Evolutionary conservation across 2,797 vertebrate species (phyloP).

Genomic region (Poeciliopsis turneri): DNA sequence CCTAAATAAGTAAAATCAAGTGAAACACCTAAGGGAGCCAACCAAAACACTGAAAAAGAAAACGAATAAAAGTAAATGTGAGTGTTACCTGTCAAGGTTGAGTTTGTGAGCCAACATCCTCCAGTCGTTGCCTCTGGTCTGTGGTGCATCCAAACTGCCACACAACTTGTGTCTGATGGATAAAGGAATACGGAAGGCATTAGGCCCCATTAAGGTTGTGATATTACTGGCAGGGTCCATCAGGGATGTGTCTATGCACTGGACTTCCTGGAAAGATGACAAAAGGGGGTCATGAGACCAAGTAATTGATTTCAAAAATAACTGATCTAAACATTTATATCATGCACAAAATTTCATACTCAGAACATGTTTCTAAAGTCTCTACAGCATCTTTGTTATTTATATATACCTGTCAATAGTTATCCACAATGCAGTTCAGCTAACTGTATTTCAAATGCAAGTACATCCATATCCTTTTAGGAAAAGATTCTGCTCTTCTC

Average conservation of each 20-base stretch:
- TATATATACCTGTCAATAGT: background rate
- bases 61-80: background rate
- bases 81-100: conserved; percentile 91
- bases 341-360: background rate
- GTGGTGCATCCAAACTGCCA: conserved; percentile 94
- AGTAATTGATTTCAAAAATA: background rate
- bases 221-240: conserved; percentile 90
- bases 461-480: background rate
- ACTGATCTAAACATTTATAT: background rate
- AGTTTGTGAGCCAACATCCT: conserved; percentile 98
- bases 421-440: conserved; percentile 7
- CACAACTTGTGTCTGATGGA: conserved; percentile 97
- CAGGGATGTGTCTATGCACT: conserved; percentile 89
- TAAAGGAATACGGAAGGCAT: conserved; percentile 94
- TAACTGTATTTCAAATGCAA: conserved; percentile 16
- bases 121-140: conserved; percentile 97
- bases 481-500: background rate
- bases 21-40: conserved; percentile 9
- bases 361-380: background rate
- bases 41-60: conserved; percentile 9
- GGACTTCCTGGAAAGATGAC: conserved; percentile 83
- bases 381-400: background rate
- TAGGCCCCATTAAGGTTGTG: conserved; percentile 92
- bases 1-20: conserved; percentile 12
- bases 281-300: conserved; percentile 2